phyloP scores from a whole-genome alignment of 1,140 invertebrate species.

The Leptinotarsa lineolata region DNA sequence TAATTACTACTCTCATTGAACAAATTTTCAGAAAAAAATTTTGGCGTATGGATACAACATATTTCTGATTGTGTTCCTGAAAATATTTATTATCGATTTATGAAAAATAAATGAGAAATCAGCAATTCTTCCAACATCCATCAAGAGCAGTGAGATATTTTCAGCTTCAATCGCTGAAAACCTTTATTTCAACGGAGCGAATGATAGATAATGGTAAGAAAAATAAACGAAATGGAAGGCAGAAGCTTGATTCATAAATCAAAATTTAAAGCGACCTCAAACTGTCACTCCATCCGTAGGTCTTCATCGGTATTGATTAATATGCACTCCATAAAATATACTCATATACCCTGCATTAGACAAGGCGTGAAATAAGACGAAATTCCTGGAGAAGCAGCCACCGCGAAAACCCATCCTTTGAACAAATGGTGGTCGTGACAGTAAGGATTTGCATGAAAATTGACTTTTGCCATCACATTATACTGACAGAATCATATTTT shows the following conservation, averaged over 20 bases:
- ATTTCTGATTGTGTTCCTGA: no score
- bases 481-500: slow-evolving; percentile 32
- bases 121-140: no score
- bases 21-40: no score
- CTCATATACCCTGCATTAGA: slow-evolving; percentile 34
- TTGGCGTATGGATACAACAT: no score
- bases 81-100: no score
- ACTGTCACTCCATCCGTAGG: slow-evolving; percentile 28
- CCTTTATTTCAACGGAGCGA: slow-evolving; percentile 16
- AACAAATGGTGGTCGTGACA: slow-evolving; percentile 48
- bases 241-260: slow-evolving; percentile 24
- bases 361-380: slow-evolving; percentile 46
- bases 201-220: slow-evolving; percentile 24
- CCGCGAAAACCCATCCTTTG: slow-evolving; percentile 36
- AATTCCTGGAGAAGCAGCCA: slow-evolving; percentile 29
- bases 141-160: no score
- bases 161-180: no score
- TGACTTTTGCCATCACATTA: slow-evolving; percentile 41
- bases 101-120: no score
- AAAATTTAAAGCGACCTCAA: slow-evolving; percentile 31
- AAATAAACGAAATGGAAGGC: slow-evolving; percentile 6
- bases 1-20: no score
- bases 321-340: slow-evolving; percentile 36
- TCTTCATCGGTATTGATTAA: slow-evolving; percentile 44
- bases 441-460: slow-evolving; percentile 49